A percentile compares a stretch with the other conserved stretches of the same genome.
Evolutionary conservation across 2,113 vertebrate genomes (phyloP).

Genomic region (Odontophorus gujanensis): DNA sequence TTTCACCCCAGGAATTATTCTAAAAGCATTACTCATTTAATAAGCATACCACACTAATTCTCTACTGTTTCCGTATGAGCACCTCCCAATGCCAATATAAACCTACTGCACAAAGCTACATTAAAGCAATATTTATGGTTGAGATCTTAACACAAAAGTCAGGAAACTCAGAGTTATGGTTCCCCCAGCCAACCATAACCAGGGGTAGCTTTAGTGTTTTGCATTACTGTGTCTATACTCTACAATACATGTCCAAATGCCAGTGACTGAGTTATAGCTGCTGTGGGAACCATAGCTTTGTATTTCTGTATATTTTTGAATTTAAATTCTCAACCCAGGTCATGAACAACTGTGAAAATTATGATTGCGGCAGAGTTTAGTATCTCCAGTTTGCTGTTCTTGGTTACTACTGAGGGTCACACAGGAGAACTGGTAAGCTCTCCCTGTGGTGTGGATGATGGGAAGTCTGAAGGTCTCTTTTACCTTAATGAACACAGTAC

Average conservation of each 20-base stretch:
- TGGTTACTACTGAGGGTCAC: background rate
- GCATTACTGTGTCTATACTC: background rate
- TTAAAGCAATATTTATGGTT: slow-evolving; percentile 63
- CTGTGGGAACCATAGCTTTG: slow-evolving; percentile 34
- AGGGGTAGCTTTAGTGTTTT: slow-evolving; percentile 42
- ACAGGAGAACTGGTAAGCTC: background rate
- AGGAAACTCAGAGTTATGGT: slow-evolving; percentile 66
- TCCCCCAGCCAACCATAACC: slow-evolving; percentile 56
- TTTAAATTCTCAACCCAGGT: slow-evolving; percentile 26
- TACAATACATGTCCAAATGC: slow-evolving; percentile 21
- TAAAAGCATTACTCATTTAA: slow-evolving; percentile 62
- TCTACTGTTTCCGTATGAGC: slow-evolving; percentile 53
- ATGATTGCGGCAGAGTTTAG: background rate
- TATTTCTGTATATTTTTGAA: background rate
- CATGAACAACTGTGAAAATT: slow-evolving; percentile 36
- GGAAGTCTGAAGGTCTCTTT: background rate
- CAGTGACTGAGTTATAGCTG: slow-evolving; percentile 32
- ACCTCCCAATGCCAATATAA: slow-evolving; percentile 65
- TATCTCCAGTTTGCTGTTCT: slow-evolving; percentile 8
- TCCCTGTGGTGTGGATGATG: background rate
- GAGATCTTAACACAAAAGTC: slow-evolving; percentile 63
- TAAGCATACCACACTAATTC: slow-evolving; percentile 61
- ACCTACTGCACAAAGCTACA: slow-evolving; percentile 56
- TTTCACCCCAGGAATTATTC: slow-evolving; percentile 60
- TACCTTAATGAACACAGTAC: background rate